These are phyloP conservation scores for Microctenopoma stevenorrisi DNA, from an alignment of 2,797 vertebrate species.

Conservation along the genomic window DNA sequence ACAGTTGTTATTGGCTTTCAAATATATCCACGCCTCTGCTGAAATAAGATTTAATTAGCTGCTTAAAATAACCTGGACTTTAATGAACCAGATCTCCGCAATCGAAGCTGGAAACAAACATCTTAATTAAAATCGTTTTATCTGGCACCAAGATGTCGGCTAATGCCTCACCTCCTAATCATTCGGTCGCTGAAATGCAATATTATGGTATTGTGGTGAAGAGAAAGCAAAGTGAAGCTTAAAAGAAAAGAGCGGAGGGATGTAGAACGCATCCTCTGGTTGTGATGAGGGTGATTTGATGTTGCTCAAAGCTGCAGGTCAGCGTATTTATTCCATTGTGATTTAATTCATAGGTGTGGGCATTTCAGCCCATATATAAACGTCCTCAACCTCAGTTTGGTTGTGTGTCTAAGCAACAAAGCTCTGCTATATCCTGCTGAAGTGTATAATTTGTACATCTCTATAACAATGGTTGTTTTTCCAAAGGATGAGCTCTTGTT, in stretches of 20 bases:
- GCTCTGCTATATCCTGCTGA: conserved; percentile 52
- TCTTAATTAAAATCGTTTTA: conserved; percentile 80
- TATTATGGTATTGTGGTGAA: conserved; percentile 36
- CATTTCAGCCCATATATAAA: conserved; percentile 57
- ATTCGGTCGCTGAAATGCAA: conserved; percentile 35
- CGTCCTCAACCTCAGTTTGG: conserved; percentile 53
- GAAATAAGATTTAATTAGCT: conserved; percentile 68
- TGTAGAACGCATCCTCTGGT: conserved; percentile 4
- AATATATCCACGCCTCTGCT: conserved; percentile 26
- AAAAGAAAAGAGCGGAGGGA: conserved; percentile 16
- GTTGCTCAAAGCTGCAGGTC: conserved; percentile 20
- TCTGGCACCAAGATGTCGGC: conserved; percentile 52
- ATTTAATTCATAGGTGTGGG: conserved; percentile 61
- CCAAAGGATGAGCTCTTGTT: conserved; percentile 36
- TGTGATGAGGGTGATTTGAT: conserved; percentile 42
- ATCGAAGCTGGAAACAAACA: conserved; percentile 72
- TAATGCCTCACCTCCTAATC: conserved; percentile 68
- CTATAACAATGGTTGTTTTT: conserved; percentile 24
- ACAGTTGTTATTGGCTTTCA: conserved; percentile 40
- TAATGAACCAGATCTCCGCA: conserved; percentile 73
- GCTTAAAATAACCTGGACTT: conserved; percentile 65
- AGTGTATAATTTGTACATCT: conserved; percentile 68
- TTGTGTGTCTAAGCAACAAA: conserved; percentile 68
- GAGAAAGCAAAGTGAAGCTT: conserved; percentile 17
- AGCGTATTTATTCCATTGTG: conserved; percentile 33